Evolutionary conservation across 2,113 vertebrate genomes (phyloP).

Genomic region (Ciconia stormi): DNA sequence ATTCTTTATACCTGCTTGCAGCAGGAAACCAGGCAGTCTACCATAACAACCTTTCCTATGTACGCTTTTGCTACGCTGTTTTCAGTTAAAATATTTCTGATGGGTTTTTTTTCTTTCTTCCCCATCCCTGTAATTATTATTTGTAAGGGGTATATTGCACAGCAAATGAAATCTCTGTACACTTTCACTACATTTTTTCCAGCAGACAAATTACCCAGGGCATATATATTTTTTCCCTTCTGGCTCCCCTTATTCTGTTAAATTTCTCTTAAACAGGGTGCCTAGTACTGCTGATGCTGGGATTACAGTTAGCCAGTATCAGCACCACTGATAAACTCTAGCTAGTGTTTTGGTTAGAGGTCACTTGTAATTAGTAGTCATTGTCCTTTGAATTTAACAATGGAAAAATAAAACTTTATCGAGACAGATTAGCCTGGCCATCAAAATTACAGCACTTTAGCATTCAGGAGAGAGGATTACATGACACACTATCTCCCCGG

Average conservation of each 20-base stretch:
- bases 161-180: not conserved
- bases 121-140: not conserved
- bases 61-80: not conserved
- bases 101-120: not conserved
- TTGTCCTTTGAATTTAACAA: conserved; percentile 48
- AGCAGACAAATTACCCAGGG: not conserved
- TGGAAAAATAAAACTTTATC: conserved; percentile 36
- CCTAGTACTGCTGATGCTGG: not conserved
- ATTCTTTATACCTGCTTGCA: conserved; percentile 16
- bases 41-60: not conserved
- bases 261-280: not conserved
- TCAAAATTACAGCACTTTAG: conserved; percentile 58
- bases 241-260: not conserved
- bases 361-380: conserved; percentile 53
- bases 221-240: not conserved
- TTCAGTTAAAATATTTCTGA: conserved; percentile 25
- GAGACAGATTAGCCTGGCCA: conserved; percentile 36
- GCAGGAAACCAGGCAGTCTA: conserved; percentile 32
- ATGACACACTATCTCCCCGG: not conserved
- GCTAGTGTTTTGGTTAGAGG: conserved; percentile 33
- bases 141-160: not conserved
- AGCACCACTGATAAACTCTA: not conserved
- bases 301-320: conserved; percentile 1
- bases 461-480: conserved; percentile 34
- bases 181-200: not conserved